Evolutionary conservation across 2,113 vertebrate genomes (phyloP), one percentile per base, ranked within the genome.

Genomic region (Macquaria australasica): DNA sequence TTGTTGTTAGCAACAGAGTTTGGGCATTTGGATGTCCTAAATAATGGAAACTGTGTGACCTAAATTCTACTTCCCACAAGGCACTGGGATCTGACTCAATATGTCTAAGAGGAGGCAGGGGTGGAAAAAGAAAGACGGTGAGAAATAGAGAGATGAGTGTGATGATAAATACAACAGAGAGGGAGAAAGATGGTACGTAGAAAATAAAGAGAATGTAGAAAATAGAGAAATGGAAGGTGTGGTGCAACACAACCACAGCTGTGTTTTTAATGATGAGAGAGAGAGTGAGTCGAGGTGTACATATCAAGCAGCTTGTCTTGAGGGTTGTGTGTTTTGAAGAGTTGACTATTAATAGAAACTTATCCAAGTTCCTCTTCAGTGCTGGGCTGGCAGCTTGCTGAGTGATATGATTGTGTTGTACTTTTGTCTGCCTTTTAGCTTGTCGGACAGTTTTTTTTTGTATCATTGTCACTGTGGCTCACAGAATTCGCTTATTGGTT

Each of bases 1-100:
- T 90, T 90, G 85, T 87, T 87, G 84, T 79, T 81, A 79, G 89
- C 87, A 89, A 93, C 93, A 77, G 77, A 81, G 78, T 86, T 87
- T 86, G 25, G 81, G 23, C 48, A 67, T 88, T 83, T 84, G 74
- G 71, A 59, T 51, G 53, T 71, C 56, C 79, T 88, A 56, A 79
- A 92, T 87, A 86, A 91, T 93, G 87, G 89, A 94, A 94, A 91
- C 75, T 64, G 37, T 28, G 8, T 90, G 91, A 88, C 91, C 89
- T 82, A 78, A 85, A 83, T 88, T 37, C 21, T 67, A 5, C 77
- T 87, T 73, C 76, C 77, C 85, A 72, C 74, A 77, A 74, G 62
- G 62, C 64, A 75, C 55, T 41, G 55, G 77, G 53, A 50, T 71
- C 67, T 91, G 77, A 89, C 70, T 92, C 55, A 84, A 16, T 85